Evolutionary conservation across 2,888 invertebrate genomes (phyloP).

Genomic region (Pandemis corylana): DNA sequence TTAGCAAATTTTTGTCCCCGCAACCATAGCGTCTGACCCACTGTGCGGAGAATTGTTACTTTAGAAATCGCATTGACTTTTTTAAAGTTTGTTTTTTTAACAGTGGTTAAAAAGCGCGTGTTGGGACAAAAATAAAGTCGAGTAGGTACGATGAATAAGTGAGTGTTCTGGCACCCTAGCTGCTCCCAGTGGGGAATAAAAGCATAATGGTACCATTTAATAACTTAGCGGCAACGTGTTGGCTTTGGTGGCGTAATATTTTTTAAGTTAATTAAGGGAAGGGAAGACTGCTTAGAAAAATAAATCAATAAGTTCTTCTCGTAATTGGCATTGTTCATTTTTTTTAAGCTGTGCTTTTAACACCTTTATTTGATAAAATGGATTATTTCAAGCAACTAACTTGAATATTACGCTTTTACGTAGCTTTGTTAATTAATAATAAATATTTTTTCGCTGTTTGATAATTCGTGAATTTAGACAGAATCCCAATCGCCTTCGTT

Average conservation of each 20-base stretch:
- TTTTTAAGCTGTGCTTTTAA: too few species aligned
- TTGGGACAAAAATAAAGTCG: slow-evolving; percentile 69
- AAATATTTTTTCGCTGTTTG: too few species aligned
- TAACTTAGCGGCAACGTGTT: slow-evolving; percentile 80
- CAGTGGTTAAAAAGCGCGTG: slow-evolving; percentile 52
- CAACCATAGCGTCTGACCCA: slow-evolving; percentile 6
- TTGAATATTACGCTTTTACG: too few species aligned
- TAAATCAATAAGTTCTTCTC: too few species aligned
- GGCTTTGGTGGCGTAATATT: slow-evolving; percentile 79
- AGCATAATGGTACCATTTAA: slow-evolving; percentile 83
- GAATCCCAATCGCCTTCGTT: too few species aligned
- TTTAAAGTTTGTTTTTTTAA: slow-evolving; percentile 40
- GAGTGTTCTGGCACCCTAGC: slow-evolving; percentile 65
- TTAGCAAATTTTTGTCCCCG: slow-evolving; percentile 14
- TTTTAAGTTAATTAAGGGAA: slow-evolving; percentile 69
- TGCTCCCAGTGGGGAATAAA: slow-evolving; percentile 81
- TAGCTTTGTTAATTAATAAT: too few species aligned
- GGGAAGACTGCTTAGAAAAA: slow-evolving; percentile 17
- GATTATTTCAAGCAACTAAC: too few species aligned
- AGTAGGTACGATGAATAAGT: slow-evolving; percentile 75
- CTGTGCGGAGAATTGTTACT: slow-evolving; percentile 16
- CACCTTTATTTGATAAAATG: too few species aligned
- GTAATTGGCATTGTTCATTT: too few species aligned
- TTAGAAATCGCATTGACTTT: slow-evolving; percentile 11
- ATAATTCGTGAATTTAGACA: too few species aligned